Evolutionary conservation across 2,797 vertebrate species (phyloP).

Genomic region (Sciurus vulgaris): DNA sequence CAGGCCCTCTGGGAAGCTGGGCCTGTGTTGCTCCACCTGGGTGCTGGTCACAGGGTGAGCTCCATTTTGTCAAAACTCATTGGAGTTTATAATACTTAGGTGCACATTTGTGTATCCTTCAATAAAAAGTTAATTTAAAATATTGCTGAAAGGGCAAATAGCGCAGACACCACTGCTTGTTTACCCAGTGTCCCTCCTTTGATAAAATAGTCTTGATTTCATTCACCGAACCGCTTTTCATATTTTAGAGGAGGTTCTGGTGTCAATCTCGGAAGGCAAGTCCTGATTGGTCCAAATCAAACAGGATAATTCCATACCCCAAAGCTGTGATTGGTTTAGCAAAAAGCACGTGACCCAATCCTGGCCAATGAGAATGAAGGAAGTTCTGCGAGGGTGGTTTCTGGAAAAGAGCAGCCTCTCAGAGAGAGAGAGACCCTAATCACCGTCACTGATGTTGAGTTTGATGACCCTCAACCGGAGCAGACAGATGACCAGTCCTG

Average conservation of each 20-base stretch:
- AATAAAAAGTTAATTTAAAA: neutral
- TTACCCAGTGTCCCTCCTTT: neutral
- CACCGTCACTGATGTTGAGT: too few species aligned
- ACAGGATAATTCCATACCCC: neutral
- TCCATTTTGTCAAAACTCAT: neutral
- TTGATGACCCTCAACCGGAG: neutral
- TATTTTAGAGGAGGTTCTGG: neutral
- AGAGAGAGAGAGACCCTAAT: neutral
- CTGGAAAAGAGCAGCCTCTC: neutral
- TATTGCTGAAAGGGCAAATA: neutral
- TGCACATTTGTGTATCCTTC: neutral
- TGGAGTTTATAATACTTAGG: neutral
- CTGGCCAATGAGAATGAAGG: neutral
- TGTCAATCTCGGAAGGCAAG: neutral
- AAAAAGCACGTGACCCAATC: neutral
- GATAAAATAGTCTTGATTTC: neutral
- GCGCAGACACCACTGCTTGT: rapidly evolving
- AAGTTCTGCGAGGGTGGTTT: neutral
- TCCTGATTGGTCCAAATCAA: neutral
- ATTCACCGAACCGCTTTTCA: neutral
- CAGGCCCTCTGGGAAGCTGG: neutral
- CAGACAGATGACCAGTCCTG: neutral
- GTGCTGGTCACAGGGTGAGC: neutral
- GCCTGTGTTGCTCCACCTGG: neutral
- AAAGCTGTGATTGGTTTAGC: neutral